These are phyloP conservation scores for Toxonevra muliebris DNA, from an alignment of 2,888 invertebrate genomes.

Conservation along the genomic window DNA sequence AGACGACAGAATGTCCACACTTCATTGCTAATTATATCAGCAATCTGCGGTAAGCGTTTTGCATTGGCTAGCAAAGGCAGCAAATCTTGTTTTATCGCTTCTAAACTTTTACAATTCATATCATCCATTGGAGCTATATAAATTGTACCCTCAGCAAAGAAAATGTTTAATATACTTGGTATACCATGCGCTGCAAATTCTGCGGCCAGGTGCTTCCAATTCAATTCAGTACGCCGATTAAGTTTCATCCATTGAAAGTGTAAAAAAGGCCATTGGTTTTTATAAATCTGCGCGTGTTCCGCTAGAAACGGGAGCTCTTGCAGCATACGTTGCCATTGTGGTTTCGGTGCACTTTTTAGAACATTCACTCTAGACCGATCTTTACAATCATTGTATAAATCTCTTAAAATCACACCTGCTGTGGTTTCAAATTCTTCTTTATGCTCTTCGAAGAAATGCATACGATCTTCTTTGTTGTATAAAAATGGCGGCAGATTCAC, in stretches of 20 bases:
- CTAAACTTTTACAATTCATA: constrained; percentile 47
- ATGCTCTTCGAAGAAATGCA: constrained; percentile 52
- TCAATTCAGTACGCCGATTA: constrained; percentile 40
- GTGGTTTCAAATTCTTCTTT: constrained; percentile 47
- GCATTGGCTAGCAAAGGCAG: constrained; percentile 35
- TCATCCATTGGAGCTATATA: constrained; percentile 51
- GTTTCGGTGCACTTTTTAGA: neutral
- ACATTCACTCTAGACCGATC: neutral
- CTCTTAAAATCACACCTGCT: constrained; percentile 48
- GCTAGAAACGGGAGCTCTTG: constrained; percentile 50
- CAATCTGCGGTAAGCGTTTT: constrained; percentile 48
- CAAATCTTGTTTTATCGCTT: constrained; percentile 38
- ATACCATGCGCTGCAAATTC: constrained; percentile 54
- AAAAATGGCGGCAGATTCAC: constrained; percentile 52
- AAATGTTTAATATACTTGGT: constrained; percentile 52
- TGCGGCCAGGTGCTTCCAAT: constrained; percentile 54
- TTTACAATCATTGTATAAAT: constrained; percentile 52
- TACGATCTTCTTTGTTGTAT: constrained; percentile 56
- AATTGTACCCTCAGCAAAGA: constrained; percentile 55
- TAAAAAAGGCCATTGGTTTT: constrained; percentile 53
- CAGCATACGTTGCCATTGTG: constrained; percentile 46
- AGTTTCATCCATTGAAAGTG: constrained; percentile 52
- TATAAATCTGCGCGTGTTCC: constrained; percentile 36
- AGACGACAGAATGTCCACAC: constrained; percentile 52
- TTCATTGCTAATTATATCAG: constrained; percentile 51